Evolutionary conservation across 2,888 invertebrate genomes (phyloP).

Genomic region (Troides oblongomaculatus): DNA sequence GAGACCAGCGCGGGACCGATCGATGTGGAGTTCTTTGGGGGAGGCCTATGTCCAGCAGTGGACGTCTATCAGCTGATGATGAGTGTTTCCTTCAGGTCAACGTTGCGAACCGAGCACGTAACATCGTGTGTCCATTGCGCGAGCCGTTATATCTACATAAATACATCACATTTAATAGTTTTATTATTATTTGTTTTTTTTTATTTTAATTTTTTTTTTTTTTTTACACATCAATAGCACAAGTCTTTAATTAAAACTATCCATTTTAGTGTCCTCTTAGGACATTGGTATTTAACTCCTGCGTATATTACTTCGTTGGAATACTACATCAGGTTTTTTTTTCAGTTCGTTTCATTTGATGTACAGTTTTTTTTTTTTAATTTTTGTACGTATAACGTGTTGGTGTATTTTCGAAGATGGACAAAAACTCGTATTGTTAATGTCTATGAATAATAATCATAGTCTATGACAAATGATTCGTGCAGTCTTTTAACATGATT

Average conservation of each 20-base stretch:
- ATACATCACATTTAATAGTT: slow-evolving; percentile 74
- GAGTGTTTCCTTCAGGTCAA: slow-evolving; percentile 1
- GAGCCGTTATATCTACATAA: slow-evolving; percentile 59
- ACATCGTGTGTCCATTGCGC: slow-evolving; percentile 50
- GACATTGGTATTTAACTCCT: slow-evolving; percentile 12
- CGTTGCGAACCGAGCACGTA: slow-evolving; percentile 13
- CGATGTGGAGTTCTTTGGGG: too few relatives aligned
- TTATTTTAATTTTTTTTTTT: slow-evolving; percentile 32
- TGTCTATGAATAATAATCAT: too few relatives aligned
- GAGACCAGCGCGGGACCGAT: too few relatives aligned
- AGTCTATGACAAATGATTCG: slow-evolving; percentile 4
- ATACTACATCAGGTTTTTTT: slow-evolving; percentile 7
- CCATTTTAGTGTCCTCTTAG: slow-evolving; percentile 24
- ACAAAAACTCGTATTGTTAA: too few relatives aligned
- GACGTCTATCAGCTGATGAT: too few relatives aligned
- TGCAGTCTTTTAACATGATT: slow-evolving; percentile 11
- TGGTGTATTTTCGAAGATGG: background rate
- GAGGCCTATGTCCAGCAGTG: too few relatives aligned
- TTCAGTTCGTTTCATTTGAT: slow-evolving; percentile 6
- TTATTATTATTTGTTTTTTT: slow-evolving; percentile 62
- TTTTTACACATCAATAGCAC: slow-evolving; percentile 18
- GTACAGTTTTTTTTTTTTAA: background rate
- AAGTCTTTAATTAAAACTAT: slow-evolving; percentile 15
- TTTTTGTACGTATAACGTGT: background rate
- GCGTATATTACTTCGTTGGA: slow-evolving; percentile 11